Conservation (phyloP, 2,888 invertebrate species). For the Digitonthophagus gazella region DNA sequence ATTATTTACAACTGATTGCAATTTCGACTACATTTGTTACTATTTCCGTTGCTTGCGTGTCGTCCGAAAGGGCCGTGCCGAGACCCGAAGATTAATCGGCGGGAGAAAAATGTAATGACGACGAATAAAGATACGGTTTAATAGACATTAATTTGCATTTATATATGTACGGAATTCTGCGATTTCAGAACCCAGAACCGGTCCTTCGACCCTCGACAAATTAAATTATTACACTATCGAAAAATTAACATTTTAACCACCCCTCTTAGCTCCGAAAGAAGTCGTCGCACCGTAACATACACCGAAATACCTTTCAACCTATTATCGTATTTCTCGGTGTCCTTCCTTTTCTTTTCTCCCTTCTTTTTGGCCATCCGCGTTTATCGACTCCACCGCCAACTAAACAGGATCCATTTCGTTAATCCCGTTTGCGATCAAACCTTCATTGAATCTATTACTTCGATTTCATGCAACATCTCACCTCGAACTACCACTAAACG, state of each 20-base stretch:
- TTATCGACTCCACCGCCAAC: neutral
- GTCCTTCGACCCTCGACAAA: slow-evolving; percentile 7
- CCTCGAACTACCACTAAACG: neutral
- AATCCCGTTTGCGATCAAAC: neutral
- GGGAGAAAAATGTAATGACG: slow-evolving; percentile 12
- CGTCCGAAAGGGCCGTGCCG: neutral
- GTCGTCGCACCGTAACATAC: neutral
- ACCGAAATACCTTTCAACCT: neutral
- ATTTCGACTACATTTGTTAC: slow-evolving; percentile 2
- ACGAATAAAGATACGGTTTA: slow-evolving; percentile 14
- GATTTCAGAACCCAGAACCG: slow-evolving; percentile 9
- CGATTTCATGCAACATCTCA: neutral
- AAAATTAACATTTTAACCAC: slow-evolving; percentile 13
- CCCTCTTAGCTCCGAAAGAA: neutral
- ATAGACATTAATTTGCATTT: slow-evolving; percentile 18
- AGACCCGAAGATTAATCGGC: slow-evolving; percentile 6
- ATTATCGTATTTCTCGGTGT: neutral
- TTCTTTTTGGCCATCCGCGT: neutral
- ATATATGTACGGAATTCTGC: slow-evolving; percentile 14
- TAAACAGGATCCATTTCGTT: neutral
- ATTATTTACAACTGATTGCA: slow-evolving; percentile 12
- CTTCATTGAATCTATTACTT: neutral
- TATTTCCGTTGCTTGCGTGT: neutral
- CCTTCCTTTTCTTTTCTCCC: neutral
- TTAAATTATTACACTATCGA: slow-evolving; percentile 17